Evolutionary conservation across 2,113 vertebrate genomes (phyloP).

Genomic region (Podiceps cristatus): DNA sequence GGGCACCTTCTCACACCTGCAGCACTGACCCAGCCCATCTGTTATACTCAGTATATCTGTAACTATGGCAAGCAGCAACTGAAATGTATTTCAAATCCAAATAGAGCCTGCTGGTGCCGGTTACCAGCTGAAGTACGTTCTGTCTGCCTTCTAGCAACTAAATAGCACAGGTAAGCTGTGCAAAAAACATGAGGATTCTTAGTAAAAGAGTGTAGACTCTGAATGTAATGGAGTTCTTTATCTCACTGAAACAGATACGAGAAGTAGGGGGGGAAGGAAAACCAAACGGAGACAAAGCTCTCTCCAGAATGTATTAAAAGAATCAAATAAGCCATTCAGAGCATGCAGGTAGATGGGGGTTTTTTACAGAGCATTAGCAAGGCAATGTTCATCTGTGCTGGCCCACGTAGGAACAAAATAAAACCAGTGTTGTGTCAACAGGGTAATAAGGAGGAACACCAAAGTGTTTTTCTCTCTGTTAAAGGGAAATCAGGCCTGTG

Average conservation of each 20-base stretch:
- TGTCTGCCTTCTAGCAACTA: neutral
- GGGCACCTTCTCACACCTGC: constrained; percentile 60
- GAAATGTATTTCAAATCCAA: neutral
- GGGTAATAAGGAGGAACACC: neutral
- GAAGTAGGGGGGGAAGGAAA: neutral
- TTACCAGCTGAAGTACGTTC: neutral
- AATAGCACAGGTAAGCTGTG: neutral
- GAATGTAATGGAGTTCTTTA: constrained; percentile 44
- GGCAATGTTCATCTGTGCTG: neutral
- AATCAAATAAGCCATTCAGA: neutral
- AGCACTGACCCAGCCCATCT: neutral
- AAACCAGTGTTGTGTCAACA: neutral
- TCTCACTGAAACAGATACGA: constrained; percentile 47
- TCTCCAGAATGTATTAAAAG: neutral
- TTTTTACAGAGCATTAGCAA: neutral
- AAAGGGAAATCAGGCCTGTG: neutral
- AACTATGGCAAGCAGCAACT: constrained; percentile 10
- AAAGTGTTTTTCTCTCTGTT: neutral
- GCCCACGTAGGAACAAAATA: neutral
- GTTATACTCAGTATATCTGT: neutral
- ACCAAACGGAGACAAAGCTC: constrained; percentile 34
- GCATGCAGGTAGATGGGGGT: neutral
- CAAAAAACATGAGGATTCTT: neutral
- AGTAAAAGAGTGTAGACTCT: neutral
- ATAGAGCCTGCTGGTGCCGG: neutral